These are phyloP conservation scores for Acrocephalus scirpaceus DNA, from an alignment of 2,797 vertebrate genomes.

Conservation along the genomic window DNA sequence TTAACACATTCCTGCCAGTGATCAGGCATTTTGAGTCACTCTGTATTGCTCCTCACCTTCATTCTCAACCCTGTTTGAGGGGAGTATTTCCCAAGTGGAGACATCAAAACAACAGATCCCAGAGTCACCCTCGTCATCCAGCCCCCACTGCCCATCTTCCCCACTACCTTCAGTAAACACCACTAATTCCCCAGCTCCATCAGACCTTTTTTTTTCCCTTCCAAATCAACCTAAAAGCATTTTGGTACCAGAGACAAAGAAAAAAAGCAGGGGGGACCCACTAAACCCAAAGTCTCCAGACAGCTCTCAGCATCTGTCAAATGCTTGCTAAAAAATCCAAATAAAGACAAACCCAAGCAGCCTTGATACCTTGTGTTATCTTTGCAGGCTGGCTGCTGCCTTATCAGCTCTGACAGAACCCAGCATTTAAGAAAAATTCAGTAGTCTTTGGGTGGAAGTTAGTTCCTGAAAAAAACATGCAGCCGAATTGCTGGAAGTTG, in stretches of 20 bases:
- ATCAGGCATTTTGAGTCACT: neutral
- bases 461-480: neutral
- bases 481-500: neutral
- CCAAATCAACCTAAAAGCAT: neutral
- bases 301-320: neutral
- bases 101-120: neutral
- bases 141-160: neutral
- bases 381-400: conserved; percentile 46
- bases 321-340: conserved; percentile 32
- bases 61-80: neutral
- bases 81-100: neutral
- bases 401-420: conserved; percentile 57
- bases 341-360: conserved; percentile 33
- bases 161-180: neutral
- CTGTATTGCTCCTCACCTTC: neutral
- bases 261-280: neutral
- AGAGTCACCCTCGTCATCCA: neutral
- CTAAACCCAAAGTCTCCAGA: conserved; percentile 16
- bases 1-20: neutral
- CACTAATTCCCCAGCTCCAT: neutral
- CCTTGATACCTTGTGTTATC: conserved; percentile 7
- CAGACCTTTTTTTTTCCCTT: neutral
- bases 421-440: neutral
- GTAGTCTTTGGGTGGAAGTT: conserved; percentile 21
- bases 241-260: neutral